Evolutionary conservation across 2,113 vertebrate genomes (phyloP), one percentile per base, ranked within the genome.

Genomic region (Pardalotus punctatus): DNA sequence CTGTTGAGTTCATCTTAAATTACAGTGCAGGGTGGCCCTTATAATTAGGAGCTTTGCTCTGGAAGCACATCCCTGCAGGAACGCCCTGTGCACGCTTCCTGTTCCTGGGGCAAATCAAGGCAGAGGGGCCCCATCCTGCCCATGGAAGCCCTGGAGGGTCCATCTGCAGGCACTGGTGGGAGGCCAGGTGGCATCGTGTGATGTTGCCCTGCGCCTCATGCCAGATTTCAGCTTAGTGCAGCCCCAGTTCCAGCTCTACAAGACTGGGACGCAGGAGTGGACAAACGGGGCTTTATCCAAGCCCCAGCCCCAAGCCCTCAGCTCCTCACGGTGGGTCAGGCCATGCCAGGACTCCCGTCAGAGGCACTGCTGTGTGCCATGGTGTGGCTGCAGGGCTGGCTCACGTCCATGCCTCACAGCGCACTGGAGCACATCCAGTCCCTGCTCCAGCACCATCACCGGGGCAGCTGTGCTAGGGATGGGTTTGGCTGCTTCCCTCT

Each of bases 1-100:
- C 91, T 65, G 84, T 48, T 77, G 94, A 74, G 94, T 31, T 81
- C 87, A 69, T 70, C 79, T 40, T 54, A 93, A 97, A 97, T 97
- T 96, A 95, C 77, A 95, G 94, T 19, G 85, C 51, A 5, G 51
- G 74, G 58, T 3, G 1, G 60, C 40, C 82, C 85, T 43, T 74
- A 3, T 95, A 96, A 97, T 97, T 90, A 95, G 85, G 76, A 90
- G 89, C 70, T 95, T 64, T 11, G 43, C 84, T 77, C 51, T 27
- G 42, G 70, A 45, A 72, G 71, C 74, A 14, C 69, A 69, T 66
- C 92, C 81, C 81, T 66, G 84, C 48, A 20, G 29, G 76, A 70
- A 27, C 10, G 14, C 47, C 74, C 82, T 25, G 45, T 0, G 1
- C 35, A 28, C 0, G 2, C 71, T 83, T 36, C 86, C 81, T 91